Evolutionary conservation across 2,888 invertebrate genomes (phyloP).

Genomic region (Anagyrus pseudococci): DNA sequence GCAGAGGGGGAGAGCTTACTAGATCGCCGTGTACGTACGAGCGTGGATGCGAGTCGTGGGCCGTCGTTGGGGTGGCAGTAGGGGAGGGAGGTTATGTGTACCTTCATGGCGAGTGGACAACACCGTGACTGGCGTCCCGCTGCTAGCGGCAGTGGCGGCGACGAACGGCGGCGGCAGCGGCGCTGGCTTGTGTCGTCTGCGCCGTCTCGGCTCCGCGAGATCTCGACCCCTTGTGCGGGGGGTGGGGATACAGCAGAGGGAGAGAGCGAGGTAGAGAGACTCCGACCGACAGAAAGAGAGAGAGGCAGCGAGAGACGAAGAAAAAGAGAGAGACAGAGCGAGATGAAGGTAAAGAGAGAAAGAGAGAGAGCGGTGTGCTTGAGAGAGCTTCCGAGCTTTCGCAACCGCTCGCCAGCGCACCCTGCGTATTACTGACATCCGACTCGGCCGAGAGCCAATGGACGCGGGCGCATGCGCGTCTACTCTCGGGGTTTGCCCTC

Average conservation of each 20-base stretch:
- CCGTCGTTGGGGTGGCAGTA: too few species aligned
- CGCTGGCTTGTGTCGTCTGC: too few species aligned
- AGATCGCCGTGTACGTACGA: too few species aligned
- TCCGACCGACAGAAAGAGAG: neutral
- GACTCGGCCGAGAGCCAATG: conserved; percentile 44
- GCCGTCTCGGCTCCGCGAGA: too few species aligned
- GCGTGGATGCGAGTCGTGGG: too few species aligned
- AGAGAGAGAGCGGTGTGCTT: neutral
- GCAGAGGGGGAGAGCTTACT: too few species aligned
- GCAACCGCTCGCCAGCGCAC: conserved; percentile 53
- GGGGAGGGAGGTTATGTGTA: conserved; percentile 36
- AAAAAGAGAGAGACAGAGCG: conserved; percentile 34
- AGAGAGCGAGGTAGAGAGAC: too few species aligned
- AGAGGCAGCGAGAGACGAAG: conserved; percentile 36
- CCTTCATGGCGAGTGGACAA: conserved; percentile 41
- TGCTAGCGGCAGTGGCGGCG: conserved; percentile 8
- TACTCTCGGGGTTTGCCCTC: neutral
- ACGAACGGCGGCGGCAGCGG: conserved; percentile 26
- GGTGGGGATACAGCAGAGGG: too few species aligned
- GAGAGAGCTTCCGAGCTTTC: conserved; percentile 11
- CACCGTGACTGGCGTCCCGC: conserved; percentile 39
- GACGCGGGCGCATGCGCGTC: conserved; percentile 43
- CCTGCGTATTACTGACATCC: conserved; percentile 56
- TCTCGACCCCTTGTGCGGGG: too few species aligned
- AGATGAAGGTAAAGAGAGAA: conserved; percentile 15